These are phyloP conservation scores for Blastobasis adustella DNA, from an alignment of 2,888 invertebrate species.

Conservation along the genomic window DNA sequence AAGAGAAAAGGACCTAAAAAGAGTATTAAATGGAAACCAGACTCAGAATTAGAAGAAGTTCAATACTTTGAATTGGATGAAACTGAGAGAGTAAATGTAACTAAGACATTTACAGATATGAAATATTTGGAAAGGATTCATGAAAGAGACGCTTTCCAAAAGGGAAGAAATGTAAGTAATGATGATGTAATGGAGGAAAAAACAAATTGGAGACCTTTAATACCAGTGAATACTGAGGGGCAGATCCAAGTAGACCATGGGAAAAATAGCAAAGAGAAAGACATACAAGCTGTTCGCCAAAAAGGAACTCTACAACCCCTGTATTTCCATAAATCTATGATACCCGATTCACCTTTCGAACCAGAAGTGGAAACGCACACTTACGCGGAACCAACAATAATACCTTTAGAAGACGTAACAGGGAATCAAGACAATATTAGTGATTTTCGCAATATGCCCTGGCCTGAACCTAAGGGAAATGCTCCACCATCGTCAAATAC, in stretches of 20 bases:
- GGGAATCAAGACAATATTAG: conserved; percentile 87
- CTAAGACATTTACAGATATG: conserved; percentile 92
- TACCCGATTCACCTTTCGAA: conserved; percentile 91
- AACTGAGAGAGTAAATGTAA: conserved; percentile 96
- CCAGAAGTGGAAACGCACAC: conserved; percentile 88
- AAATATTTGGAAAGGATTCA: conserved; percentile 90
- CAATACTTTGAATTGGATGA: conserved; percentile 96
- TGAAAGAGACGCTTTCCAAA: conserved; percentile 89
- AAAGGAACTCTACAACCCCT: conserved; percentile 87
- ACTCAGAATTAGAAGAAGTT: conserved; percentile 85
- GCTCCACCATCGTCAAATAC: conserved; percentile 52
- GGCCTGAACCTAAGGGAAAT: conserved; percentile 88
- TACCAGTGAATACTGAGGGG: conserved; percentile 80
- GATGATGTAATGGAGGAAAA: conserved; percentile 90
- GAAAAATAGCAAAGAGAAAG: conserved; percentile 88
- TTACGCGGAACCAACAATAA: conserved; percentile 84
- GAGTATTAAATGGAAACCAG: conserved; percentile 87
- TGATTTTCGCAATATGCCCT: conserved; percentile 84
- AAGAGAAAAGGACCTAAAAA: conserved; percentile 87
- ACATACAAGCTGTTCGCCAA: conserved; percentile 90
- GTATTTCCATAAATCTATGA: conserved; percentile 86
- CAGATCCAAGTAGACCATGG: conserved; percentile 81
- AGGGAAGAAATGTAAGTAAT: conserved; percentile 82
- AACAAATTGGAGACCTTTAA: conserved; percentile 83
- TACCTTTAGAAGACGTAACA: conserved; percentile 92